Evolutionary conservation across 2,797 vertebrate genomes (phyloP).

Genomic region (Sphenopsis melanotis): DNA sequence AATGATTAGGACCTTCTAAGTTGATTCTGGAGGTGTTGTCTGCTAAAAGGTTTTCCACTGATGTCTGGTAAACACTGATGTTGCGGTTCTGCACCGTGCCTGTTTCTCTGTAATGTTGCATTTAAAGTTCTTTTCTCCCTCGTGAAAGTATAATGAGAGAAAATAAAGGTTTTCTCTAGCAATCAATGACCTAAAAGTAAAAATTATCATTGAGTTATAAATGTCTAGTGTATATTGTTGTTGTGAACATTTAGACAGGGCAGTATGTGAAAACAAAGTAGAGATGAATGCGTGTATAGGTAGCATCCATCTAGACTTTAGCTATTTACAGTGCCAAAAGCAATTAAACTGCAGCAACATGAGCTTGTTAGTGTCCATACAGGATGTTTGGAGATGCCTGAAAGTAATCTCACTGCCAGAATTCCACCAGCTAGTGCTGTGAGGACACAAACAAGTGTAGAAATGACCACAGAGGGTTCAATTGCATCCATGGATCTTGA

Average conservation of each 20-base stretch:
- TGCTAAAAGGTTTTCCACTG: not conserved
- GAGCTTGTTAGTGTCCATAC: not conserved
- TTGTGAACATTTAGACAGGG: not conserved
- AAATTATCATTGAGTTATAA: not conserved
- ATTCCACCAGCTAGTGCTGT: not conserved
- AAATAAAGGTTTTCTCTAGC: not conserved
- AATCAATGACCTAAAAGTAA: not conserved
- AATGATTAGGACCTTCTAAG: not conserved
- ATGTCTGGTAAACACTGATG: not conserved
- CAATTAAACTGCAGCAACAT: not conserved
- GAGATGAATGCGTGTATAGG: not conserved
- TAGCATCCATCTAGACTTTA: not conserved
- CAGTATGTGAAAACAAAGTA: not conserved
- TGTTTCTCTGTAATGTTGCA: not conserved
- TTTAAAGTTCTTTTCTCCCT: not conserved
- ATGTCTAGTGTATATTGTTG: not conserved
- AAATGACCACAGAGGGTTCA: not conserved
- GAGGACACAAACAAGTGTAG: not conserved
- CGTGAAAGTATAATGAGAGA: not conserved
- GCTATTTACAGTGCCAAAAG: not conserved
- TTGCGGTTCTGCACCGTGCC: accelerated
- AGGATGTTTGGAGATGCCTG: not conserved
- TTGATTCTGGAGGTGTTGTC: not conserved
- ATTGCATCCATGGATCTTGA: not conserved
- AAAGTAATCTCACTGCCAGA: not conserved